phyloP scores from a whole-genome alignment of 2,113 vertebrate species.

The Bettongia penicillata region DNA sequence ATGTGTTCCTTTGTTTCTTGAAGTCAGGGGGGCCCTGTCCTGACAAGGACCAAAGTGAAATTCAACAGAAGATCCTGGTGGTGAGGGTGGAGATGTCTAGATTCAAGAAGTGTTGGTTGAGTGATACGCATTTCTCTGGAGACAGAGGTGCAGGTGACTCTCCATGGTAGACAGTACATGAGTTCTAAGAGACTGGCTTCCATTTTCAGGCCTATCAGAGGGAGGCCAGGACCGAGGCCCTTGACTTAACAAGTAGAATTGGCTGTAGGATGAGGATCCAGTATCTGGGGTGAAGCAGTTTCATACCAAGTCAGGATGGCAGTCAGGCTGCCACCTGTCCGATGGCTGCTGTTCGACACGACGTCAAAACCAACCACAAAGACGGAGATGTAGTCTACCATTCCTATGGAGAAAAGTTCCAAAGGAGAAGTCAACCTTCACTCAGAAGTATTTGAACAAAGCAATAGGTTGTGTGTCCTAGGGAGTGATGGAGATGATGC shows the following conservation, averaged over 20 bases:
- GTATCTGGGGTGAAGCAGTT: background rate
- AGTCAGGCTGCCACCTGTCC: background rate
- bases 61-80: background rate
- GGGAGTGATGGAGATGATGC: background rate
- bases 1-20: background rate
- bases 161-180: background rate
- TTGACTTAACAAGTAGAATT: background rate
- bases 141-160: background rate
- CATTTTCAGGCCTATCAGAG: background rate
- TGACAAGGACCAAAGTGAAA: background rate
- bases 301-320: background rate
- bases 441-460: background rate
- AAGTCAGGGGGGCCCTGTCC: background rate
- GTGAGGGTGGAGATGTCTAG: background rate
- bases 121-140: background rate
- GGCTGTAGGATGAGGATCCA: background rate
- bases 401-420: background rate
- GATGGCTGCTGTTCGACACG: too few relatives aligned
- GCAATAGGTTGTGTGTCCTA: background rate
- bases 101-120: background rate
- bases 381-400: background rate
- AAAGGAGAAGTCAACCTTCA: background rate
- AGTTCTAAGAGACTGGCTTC: background rate
- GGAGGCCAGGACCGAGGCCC: background rate
- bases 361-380: background rate